phyloP scores from a whole-genome alignment of 2,888 invertebrate species.

The Syrphus vitripennis region DNA sequence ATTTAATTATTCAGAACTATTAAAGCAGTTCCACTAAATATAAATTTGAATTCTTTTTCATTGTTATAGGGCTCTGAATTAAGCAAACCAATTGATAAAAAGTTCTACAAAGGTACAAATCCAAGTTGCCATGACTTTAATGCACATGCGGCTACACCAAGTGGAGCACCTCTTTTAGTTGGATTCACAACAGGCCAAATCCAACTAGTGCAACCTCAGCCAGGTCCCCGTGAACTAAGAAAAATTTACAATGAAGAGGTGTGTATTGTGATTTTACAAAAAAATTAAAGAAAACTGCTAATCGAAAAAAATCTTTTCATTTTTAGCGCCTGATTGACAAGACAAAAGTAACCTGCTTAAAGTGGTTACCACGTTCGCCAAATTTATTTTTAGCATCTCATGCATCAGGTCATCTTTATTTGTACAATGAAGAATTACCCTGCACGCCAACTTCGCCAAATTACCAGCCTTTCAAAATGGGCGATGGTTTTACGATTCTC shows the following conservation, averaged over 20 bases:
- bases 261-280: conserved; percentile 70
- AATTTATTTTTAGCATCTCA: conserved; percentile 97
- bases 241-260: conserved; percentile 99
- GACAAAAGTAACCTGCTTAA: conserved; percentile 92
- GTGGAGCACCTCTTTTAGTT: conserved; percentile 94
- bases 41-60: not conserved
- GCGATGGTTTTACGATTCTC: conserved; percentile 96
- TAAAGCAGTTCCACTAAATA: too few species aligned
- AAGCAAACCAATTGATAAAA: conserved; percentile 98
- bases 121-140: conserved; percentile 99
- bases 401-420: conserved; percentile 97
- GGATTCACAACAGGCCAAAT: conserved; percentile 99
- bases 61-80: conserved; percentile 92
- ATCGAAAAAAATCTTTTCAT: conserved; percentile 33
- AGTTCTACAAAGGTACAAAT: conserved; percentile 98
- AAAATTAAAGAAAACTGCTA: not conserved
- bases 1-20: too few species aligned
- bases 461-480: conserved; percentile 97
- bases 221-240: conserved; percentile 96
- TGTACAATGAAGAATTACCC: conserved; percentile 97
- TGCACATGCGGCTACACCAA: conserved; percentile 89
- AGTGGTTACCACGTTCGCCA: conserved; percentile 97
- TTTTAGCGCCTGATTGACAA: conserved; percentile 81
- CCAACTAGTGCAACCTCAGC: conserved; percentile 98
- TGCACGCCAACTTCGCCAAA: conserved; percentile 95